Percentiles rank a stretch among this genome's conserved stretches.
These are phyloP conservation scores for Cottoperca gobio DNA, from an alignment of 2,797 vertebrate species.

Conservation along the genomic window DNA sequence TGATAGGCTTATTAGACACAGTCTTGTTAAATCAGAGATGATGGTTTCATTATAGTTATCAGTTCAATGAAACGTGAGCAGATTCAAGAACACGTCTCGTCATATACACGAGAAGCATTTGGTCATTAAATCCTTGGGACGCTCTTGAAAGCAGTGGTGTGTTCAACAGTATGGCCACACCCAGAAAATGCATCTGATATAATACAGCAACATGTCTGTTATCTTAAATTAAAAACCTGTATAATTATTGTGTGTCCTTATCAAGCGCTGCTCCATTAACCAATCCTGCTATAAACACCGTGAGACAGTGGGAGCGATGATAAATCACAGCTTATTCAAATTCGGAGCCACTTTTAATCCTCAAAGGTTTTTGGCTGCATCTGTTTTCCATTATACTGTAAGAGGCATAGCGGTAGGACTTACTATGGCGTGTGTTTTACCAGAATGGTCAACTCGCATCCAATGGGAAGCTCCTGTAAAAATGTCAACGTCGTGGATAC, in stretches of 20 bases:
- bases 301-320: slow-evolving; percentile 15
- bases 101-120: background rate
- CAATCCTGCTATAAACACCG: slow-evolving; percentile 13
- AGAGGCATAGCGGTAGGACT: slow-evolving; percentile 23
- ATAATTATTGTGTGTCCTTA: slow-evolving; percentile 5
- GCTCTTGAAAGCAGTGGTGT: background rate
- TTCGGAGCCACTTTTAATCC: slow-evolving; percentile 46
- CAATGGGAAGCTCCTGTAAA: slow-evolving; percentile 42
- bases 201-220: background rate
- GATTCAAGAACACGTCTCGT: slow-evolving; percentile 12
- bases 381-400: slow-evolving; percentile 58
- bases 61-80: slow-evolving; percentile 25
- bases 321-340: slow-evolving; percentile 38
- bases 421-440: slow-evolving; percentile 42
- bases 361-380: slow-evolving; percentile 45
- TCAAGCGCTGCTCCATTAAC: slow-evolving; percentile 32
- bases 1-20: slow-evolving; percentile 36
- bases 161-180: background rate
- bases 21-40: slow-evolving; percentile 41
- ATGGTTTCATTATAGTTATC: slow-evolving; percentile 45
- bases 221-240: slow-evolving; percentile 20
- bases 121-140: background rate
- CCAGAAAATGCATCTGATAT: background rate
- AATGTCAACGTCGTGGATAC: slow-evolving; percentile 25
- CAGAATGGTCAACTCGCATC: slow-evolving; percentile 12